Evolutionary conservation across 1,140 invertebrate species (phyloP).

Genomic region (Glossosoma conforme): DNA sequence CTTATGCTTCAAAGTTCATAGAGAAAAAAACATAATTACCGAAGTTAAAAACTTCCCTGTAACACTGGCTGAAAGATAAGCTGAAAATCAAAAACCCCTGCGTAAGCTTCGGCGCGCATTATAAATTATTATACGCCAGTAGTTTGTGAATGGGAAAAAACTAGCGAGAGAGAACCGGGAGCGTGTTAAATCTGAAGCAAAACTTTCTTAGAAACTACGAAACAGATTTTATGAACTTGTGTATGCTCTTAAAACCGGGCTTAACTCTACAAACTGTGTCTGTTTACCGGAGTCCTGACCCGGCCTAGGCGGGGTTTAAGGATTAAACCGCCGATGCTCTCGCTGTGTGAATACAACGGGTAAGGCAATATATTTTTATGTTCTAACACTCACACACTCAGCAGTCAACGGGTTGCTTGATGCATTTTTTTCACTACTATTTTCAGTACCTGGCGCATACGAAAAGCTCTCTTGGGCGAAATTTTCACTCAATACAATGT

Average conservation of each 20-base stretch:
- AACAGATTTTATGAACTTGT: constrained; percentile 7
- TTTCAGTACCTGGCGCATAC: constrained; percentile 6
- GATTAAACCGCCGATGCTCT: neutral
- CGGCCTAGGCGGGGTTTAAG: constrained; percentile 4
- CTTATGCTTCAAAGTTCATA: no score
- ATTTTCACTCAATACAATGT: constrained; percentile 23
- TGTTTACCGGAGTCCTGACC: constrained; percentile 1
- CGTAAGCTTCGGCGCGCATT: neutral
- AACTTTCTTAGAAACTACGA: constrained; percentile 10
- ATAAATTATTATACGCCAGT: no score
- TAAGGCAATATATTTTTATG: neutral
- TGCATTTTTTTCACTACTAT: constrained; percentile 12
- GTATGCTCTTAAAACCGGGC: constrained; percentile 3
- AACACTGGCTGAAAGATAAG: no score
- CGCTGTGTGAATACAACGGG: neutral
- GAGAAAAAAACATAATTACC: no score
- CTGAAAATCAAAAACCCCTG: no score
- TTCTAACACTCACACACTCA: constrained; percentile 3
- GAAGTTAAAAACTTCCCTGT: no score
- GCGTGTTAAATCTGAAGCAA: constrained; percentile 11
- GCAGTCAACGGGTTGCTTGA: neutral
- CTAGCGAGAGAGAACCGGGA: neutral
- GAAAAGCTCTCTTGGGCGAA: constrained; percentile 14
- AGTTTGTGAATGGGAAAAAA: constrained; percentile 1
- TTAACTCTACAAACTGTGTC: neutral